These are phyloP conservation scores for Coptodon bakossiorum DNA, from an alignment of 2,113 vertebrate genomes.

Conservation along the genomic window DNA sequence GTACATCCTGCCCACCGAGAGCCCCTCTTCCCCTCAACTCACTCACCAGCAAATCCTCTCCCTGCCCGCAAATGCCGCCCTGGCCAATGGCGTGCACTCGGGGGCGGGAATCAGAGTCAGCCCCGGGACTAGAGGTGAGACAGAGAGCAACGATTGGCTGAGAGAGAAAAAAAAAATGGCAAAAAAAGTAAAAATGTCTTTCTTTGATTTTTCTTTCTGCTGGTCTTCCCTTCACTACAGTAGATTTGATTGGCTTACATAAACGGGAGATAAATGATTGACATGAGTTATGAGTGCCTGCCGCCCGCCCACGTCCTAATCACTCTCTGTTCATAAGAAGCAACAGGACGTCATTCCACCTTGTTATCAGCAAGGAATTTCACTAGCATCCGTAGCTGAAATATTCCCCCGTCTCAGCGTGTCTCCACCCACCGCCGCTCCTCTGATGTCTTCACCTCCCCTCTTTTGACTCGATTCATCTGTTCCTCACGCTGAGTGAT, in stretches of 20 bases:
- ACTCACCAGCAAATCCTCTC: slow-evolving; percentile 72
- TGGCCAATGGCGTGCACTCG: slow-evolving; percentile 69
- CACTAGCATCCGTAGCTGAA: neutral
- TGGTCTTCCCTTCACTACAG: neutral
- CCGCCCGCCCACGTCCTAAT: slow-evolving; percentile 17
- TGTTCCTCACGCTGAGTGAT: slow-evolving; percentile 12
- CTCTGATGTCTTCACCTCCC: neutral
- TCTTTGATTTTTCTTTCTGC: neutral
- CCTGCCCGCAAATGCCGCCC: slow-evolving; percentile 70
- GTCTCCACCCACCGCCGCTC: slow-evolving; percentile 24
- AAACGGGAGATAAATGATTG: slow-evolving; percentile 21
- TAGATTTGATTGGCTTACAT: slow-evolving; percentile 36
- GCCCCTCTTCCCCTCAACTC: slow-evolving; percentile 68
- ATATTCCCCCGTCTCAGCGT: neutral
- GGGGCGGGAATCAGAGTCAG: slow-evolving; percentile 58
- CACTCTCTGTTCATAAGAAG: slow-evolving; percentile 22
- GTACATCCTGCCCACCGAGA: slow-evolving; percentile 77
- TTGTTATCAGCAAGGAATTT: neutral
- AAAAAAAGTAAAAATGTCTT: neutral
- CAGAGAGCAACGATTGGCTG: slow-evolving; percentile 16
- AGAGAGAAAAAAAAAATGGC: neutral
- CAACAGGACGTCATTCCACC: slow-evolving; percentile 2
- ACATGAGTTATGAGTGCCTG: neutral
- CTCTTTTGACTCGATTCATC: slow-evolving; percentile 19
- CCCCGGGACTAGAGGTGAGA: slow-evolving; percentile 70